Evolutionary conservation across 2,888 invertebrate species (phyloP).

Genomic region (Camponotus fellah): DNA sequence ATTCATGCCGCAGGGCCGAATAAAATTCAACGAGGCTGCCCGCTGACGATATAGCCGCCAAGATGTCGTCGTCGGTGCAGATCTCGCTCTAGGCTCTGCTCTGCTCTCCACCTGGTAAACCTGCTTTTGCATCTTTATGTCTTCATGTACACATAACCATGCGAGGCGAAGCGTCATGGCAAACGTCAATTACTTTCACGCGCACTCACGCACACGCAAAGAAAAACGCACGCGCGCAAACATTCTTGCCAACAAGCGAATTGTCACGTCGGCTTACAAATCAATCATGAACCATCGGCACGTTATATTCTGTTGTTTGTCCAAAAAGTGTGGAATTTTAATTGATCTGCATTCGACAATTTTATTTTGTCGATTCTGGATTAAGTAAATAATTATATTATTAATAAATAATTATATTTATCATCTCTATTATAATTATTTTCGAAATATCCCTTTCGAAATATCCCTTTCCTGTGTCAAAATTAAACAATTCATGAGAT

Average conservation of each 20-base stretch:
- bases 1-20: constrained; percentile 85
- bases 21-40: constrained; percentile 58
- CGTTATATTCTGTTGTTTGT: constrained; percentile 35
- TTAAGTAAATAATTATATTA: background rate
- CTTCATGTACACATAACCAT: constrained; percentile 85
- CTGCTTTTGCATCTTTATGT: constrained; percentile 73
- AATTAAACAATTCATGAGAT: background rate
- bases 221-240: constrained; percentile 72
- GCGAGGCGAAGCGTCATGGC: constrained; percentile 86
- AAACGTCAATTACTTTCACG: constrained; percentile 84
- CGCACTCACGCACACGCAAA: constrained; percentile 79
- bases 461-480: background rate
- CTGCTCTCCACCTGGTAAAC: constrained; percentile 52
- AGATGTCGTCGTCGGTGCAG: background rate
- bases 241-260: constrained; percentile 73
- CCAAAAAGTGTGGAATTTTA: background rate
- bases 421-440: background rate
- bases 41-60: constrained; percentile 31
- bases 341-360: background rate
- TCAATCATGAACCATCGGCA: constrained; percentile 56
- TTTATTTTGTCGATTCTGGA: background rate
- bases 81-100: constrained; percentile 1
- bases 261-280: constrained; percentile 64
- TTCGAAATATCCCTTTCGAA: background rate
- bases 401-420: no score